Evolutionary conservation across 53 echinoderm and acorn worm genomes (phyloP), one percentile per base, ranked within the genome.

Genomic region (Mesocentrotus franciscanus): DNA sequence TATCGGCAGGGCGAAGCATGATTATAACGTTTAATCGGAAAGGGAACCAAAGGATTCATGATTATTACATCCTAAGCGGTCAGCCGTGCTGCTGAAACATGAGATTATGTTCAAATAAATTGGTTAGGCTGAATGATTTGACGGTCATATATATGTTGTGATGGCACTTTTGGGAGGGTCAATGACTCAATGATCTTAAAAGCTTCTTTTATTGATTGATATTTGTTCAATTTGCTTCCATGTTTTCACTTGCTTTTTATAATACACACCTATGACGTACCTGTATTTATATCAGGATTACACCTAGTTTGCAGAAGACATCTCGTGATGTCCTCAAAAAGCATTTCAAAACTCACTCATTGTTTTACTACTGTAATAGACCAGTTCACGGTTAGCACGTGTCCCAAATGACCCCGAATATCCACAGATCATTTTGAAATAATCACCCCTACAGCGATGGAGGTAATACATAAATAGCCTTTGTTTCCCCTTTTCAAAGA

Each of bases 1-100:
- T 87, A 87, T 58, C 57, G 13, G 56, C 8, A 26, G n/a, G 27
- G 87, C 29, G 27, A 87, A 58, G 87, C 87, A 6, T 87, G 87
- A 87, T 87, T 87, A 58, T 27, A 87, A 87, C 87, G 59, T 87
- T 87, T 87, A 87, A 87, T 87, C 87, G 10, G 56, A 57, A 87
- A 87, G 87, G 87, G 15, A 87, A 87, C 87, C 58, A 5, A 27
- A n/a, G 87, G 87, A 57, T 57, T 87, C 27, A 57, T 56, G 58
- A 57, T 13, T 57, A 87, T 56, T 87, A 58, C 87, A 26, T 87
- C 27, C 59, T 87, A 58, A 58, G 87, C 58, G 87, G 87, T 87
- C 27, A 87, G 27, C 10, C 27, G 22, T 17, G 87, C 57, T 87
- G 59, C 58, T 27, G 59, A n/a, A 58, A 87, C 16, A 58, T 87